A percentile compares a stretch with the other conserved stretches of the same genome.
Conservation (phyloP, 2,888 invertebrate genomes). For the Lochmaea crataegi region DNA sequence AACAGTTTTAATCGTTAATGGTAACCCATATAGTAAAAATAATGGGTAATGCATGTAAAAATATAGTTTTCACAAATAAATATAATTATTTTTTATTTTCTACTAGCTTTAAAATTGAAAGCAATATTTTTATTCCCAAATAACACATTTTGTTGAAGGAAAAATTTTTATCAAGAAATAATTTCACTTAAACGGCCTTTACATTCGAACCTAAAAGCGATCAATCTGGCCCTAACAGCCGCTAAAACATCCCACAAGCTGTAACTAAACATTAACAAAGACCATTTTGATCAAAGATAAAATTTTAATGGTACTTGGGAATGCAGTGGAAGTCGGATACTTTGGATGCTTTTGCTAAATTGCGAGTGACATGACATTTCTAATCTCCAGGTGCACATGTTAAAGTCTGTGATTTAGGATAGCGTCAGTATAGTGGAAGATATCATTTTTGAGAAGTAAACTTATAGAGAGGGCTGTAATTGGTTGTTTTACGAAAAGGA, state of each 20-base stretch:
- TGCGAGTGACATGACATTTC: slow-evolving; percentile 20
- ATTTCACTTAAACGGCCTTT: neutral
- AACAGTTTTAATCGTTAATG: no score
- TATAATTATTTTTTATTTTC: no score
- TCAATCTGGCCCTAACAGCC: slow-evolving; percentile 1
- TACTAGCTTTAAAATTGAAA: neutral
- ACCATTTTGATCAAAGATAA: slow-evolving; percentile 13
- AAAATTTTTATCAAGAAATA: neutral
- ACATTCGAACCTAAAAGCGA: slow-evolving; percentile 1
- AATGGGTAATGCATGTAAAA: no score
- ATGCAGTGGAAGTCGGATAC: slow-evolving; percentile 1
- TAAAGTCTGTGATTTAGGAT: slow-evolving; percentile 6
- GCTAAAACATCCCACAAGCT: slow-evolving; percentile 8
- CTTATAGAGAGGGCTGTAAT: no score
- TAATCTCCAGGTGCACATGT: slow-evolving; percentile 18
- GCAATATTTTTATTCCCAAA: neutral
- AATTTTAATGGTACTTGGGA: slow-evolving; percentile 12
- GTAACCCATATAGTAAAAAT: no score
- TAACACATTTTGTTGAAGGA: neutral
- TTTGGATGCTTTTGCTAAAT: slow-evolving; percentile 17
- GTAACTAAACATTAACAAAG: slow-evolving; percentile 13
- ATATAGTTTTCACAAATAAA: no score
- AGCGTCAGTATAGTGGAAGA: neutral
- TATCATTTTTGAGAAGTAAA: neutral
- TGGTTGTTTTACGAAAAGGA: no score